Percentiles rank a stretch among this genome's conserved stretches.
Conservation (phyloP, 2,888 invertebrate genomes). For the Perdita meconis region DNA sequence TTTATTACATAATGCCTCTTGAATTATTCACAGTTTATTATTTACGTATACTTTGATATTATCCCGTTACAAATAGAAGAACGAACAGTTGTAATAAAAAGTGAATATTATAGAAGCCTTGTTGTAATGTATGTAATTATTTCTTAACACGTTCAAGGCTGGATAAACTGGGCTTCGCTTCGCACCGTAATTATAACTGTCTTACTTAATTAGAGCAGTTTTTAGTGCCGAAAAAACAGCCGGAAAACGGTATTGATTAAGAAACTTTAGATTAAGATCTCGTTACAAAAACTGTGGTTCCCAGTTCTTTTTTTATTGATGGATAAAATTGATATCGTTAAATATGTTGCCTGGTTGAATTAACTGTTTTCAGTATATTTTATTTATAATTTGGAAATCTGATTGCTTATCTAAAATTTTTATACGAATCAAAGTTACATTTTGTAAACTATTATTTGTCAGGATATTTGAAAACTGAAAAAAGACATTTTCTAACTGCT, state of each 20-base stretch:
- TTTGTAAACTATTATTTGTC: no score
- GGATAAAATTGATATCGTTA: not conserved
- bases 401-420: no score
- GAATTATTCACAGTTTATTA: slow-evolving; percentile 9
- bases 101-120: not conserved
- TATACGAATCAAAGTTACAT: no score
- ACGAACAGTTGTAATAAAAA: not conserved
- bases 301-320: not conserved
- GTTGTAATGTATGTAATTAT: slow-evolving; percentile 29
- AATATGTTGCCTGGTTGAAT: not conserved
- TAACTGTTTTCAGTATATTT: no score
- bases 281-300: not conserved
- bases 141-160: slow-evolving; percentile 21
- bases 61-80: not conserved
- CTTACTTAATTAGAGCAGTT: slow-evolving; percentile 31
- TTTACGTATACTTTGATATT: not conserved
- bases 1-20: not conserved
- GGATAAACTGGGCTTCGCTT: slow-evolving; percentile 28
- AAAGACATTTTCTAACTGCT: no score
- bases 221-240: slow-evolving; percentile 16
- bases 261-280: not conserved
- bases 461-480: no score
- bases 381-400: no score
- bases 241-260: not conserved
- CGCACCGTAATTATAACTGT: slow-evolving; percentile 35